Percentiles rank a stretch among this genome's conserved stretches.
Evolutionary conservation across 2,888 invertebrate genomes (phyloP).

Genomic region (Chymomyza procnemis): DNA sequence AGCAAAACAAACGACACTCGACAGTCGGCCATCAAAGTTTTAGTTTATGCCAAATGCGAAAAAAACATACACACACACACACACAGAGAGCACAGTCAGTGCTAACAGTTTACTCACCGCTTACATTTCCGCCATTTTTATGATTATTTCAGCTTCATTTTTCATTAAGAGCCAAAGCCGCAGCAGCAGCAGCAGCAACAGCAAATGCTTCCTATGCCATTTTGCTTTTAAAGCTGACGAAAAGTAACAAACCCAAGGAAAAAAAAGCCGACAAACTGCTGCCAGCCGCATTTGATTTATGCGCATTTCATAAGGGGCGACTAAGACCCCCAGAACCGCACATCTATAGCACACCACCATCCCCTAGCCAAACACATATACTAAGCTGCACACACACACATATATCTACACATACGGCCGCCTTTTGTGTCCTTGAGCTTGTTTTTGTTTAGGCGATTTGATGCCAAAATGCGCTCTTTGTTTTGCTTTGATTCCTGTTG

Average conservation of each 20-base stretch:
- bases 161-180: constrained; percentile 55
- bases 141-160: constrained; percentile 64
- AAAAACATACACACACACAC: no score
- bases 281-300: constrained; percentile 43
- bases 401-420: not conserved
- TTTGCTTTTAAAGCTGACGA: constrained; percentile 17
- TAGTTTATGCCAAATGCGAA: constrained; percentile 58
- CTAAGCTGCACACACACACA: not conserved
- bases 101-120: constrained; percentile 56
- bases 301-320: constrained; percentile 46
- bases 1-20: constrained; percentile 5
- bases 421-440: constrained; percentile 34
- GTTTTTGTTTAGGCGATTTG: constrained; percentile 5
- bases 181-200: constrained; percentile 23
- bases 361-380: not conserved
- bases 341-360: not conserved
- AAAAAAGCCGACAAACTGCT: constrained; percentile 9
- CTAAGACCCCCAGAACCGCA: constrained; percentile 19
- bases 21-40: constrained; percentile 44
- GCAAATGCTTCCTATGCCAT: constrained; percentile 43
- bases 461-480: constrained; percentile 1
- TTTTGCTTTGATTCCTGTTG: not conserved
- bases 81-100: constrained; percentile 32
- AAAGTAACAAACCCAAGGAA: constrained; percentile 1
- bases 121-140: constrained; percentile 53